phyloP scores from a whole-genome alignment of 2,797 vertebrate genomes.

The Takifugu rubripes region DNA sequence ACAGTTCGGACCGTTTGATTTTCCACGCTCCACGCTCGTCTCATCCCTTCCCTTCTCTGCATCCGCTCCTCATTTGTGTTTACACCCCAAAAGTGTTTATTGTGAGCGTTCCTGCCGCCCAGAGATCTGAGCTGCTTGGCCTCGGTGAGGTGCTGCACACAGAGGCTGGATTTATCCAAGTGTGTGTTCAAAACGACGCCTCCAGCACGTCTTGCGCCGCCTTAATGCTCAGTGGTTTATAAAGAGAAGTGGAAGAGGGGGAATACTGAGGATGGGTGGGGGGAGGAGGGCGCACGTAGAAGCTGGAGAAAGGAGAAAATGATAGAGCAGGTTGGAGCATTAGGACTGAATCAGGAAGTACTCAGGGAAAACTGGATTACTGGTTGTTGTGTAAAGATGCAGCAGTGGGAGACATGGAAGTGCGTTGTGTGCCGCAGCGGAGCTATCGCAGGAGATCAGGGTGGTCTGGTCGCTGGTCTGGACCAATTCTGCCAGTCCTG shows the following conservation, averaged over 20 bases:
- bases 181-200: conserved; percentile 47
- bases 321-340: conserved; percentile 9
- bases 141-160: conserved; percentile 34
- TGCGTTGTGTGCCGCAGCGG: background rate
- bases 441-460: too few species aligned
- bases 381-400: conserved; percentile 18
- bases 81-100: conserved; percentile 16
- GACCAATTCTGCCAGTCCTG: conserved; percentile 22
- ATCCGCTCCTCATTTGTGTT: background rate
- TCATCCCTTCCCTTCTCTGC: background rate
- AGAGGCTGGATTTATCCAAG: conserved; percentile 54
- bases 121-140: conserved; percentile 49
- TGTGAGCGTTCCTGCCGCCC: conserved; percentile 24
- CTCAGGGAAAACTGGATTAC: conserved; percentile 35
- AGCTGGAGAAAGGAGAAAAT: conserved; percentile 32
- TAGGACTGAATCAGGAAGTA: conserved; percentile 21
- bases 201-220: conserved; percentile 43
- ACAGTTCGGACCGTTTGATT: conserved; percentile 22
- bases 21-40: conserved; percentile 4
- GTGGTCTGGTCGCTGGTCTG: too few species aligned
- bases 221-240: conserved; percentile 48
- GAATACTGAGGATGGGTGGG: conserved; percentile 16
- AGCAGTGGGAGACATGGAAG: conserved; percentile 18
- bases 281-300: conserved; percentile 31
- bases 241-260: background rate